Conservation (phyloP, 2,113 vertebrate genomes). For the Nothobranchius furzeri region DNA sequence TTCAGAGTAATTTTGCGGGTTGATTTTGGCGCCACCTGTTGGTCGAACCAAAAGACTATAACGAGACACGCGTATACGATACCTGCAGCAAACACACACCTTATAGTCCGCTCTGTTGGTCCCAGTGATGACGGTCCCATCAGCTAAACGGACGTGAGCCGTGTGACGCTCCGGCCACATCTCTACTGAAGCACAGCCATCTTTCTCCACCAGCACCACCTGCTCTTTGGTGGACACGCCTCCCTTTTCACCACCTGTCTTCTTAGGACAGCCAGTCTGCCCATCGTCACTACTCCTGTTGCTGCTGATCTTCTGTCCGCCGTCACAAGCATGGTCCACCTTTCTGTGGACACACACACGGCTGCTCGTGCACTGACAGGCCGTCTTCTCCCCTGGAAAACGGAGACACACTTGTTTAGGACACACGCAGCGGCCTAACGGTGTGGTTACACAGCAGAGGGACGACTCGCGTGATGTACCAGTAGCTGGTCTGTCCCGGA, state of each 20-base stretch:
- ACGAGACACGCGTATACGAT: no score
- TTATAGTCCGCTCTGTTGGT: conserved; percentile 83
- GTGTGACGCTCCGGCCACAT: conserved; percentile 80
- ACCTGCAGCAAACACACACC: conserved; percentile 67
- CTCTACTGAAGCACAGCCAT: conserved; percentile 83
- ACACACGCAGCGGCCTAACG: neutral
- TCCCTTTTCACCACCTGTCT: conserved; percentile 6
- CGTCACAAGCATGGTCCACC: neutral
- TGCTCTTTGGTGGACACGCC: conserved; percentile 66
- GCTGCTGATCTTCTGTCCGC: neutral
- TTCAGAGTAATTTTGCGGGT: no score
- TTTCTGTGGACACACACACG: neutral
- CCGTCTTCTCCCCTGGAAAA: conserved; percentile 31
- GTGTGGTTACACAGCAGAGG: conserved; percentile 10
- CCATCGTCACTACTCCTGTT: neutral
- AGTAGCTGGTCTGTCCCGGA: conserved; percentile 67
- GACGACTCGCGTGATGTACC: no score
- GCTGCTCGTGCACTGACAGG: no score
- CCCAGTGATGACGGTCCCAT: conserved; percentile 86
- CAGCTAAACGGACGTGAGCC: conserved; percentile 83
- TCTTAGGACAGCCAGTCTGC: neutral
- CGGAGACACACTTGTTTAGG: neutral
- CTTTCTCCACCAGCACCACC: conserved; percentile 82
- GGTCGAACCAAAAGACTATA: no score
- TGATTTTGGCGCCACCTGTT: no score